phyloP scores from a whole-genome alignment of 2,888 invertebrate genomes.

The Chrysolina oricalcia region DNA sequence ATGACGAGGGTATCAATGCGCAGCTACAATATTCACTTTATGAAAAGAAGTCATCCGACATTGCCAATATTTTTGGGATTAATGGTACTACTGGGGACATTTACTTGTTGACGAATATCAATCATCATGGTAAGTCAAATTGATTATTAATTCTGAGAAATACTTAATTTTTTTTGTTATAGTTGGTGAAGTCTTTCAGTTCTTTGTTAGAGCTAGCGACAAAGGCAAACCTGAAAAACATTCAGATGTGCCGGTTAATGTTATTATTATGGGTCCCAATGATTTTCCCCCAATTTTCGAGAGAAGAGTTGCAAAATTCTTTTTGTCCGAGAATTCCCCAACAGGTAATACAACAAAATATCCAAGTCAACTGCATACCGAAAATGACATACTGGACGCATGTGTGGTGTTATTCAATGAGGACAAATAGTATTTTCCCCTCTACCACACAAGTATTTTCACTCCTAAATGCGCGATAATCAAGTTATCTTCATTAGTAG shows the following conservation, averaged over 20 bases:
- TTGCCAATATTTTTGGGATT: slow-evolving; percentile 82
- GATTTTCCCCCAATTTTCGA: slow-evolving; percentile 84
- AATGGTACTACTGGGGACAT: slow-evolving; percentile 85
- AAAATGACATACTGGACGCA: too few species aligned
- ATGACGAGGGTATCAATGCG: slow-evolving; percentile 83
- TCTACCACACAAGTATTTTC: too few species aligned
- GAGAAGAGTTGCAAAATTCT: slow-evolving; percentile 83
- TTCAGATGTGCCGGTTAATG: slow-evolving; percentile 86
- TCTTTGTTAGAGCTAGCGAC: slow-evolving; percentile 92
- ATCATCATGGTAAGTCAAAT: slow-evolving; percentile 70
- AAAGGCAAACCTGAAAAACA: slow-evolving; percentile 84
- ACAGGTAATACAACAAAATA: slow-evolving; percentile 71
- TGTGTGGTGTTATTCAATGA: too few species aligned
- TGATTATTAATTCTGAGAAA: background rate
- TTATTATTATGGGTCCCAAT: slow-evolving; percentile 83
- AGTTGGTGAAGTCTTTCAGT: slow-evolving; percentile 79
- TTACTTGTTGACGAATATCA: slow-evolving; percentile 78
- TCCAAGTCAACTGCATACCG: slow-evolving; percentile 18
- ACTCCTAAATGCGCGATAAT: too few species aligned
- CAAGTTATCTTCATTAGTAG: too few species aligned
- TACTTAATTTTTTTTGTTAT: background rate
- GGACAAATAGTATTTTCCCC: too few species aligned
- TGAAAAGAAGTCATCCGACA: slow-evolving; percentile 78
- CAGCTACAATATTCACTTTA: slow-evolving; percentile 85
- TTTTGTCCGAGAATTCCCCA: slow-evolving; percentile 84